Conservation (phyloP, 2,113 vertebrate species). For the Grammomys surdaster region DNA sequence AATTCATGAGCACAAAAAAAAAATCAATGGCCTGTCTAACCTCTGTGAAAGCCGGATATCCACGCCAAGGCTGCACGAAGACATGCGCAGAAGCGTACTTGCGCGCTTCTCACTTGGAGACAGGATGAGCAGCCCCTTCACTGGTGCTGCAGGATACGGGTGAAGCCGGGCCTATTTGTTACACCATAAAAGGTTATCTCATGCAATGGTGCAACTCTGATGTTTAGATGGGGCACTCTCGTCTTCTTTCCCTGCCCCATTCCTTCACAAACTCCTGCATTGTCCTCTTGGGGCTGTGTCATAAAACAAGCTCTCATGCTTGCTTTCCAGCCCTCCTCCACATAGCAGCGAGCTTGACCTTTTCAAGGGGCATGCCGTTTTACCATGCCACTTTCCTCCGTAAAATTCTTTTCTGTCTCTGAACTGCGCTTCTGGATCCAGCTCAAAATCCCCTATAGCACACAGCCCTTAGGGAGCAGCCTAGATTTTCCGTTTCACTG, state of each 20-base stretch:
- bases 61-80: neutral
- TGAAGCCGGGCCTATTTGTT: neutral
- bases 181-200: neutral
- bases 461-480: neutral
- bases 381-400: neutral
- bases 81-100: neutral
- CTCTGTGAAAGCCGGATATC: neutral
- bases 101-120: neutral
- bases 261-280: neutral
- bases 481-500: neutral
- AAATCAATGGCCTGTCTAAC: neutral
- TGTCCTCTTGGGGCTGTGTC: neutral
- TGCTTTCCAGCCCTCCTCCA: neutral
- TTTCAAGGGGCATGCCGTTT: neutral
- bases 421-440: neutral
- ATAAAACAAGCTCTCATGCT: neutral
- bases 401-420: neutral
- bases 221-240: neutral
- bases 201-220: neutral
- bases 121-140: neutral
- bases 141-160: neutral
- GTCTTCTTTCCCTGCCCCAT: neutral
- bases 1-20: neutral
- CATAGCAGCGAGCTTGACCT: neutral
- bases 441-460: neutral